Conservation (phyloP, 2,113 vertebrate species). For the Onychostruthus taczanowskii region DNA sequence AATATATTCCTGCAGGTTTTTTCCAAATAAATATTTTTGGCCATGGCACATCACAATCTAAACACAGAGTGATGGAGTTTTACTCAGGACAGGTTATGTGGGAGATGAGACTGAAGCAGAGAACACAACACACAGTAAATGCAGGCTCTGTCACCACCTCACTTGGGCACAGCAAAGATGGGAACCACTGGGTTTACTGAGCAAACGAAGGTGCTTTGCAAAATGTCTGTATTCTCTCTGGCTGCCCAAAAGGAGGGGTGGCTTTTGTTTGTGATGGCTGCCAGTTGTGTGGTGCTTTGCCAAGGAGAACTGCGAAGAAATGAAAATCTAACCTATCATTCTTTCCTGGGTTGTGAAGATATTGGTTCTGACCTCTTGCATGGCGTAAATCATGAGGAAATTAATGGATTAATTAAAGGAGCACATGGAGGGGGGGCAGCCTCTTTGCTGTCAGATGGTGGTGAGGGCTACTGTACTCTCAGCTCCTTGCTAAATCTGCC, state of each 20-base stretch:
- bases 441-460: neutral
- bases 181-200: neutral
- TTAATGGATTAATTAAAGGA: neutral
- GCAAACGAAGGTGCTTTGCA: neutral
- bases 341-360: neutral
- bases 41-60: neutral
- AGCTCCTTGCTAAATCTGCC: neutral
- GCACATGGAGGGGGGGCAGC: neutral
- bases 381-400: neutral
- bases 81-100: neutral
- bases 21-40: neutral
- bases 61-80: neutral
- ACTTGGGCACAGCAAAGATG: neutral
- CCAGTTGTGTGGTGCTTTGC: neutral
- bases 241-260: neutral
- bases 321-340: neutral
- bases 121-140: neutral
- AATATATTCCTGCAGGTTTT: neutral
- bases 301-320: neutral
- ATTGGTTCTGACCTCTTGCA: neutral
- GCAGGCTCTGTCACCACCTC: neutral
- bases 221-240: neutral
- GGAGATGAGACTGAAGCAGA: neutral
- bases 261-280: neutral
- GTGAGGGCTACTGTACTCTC: neutral